Conservation (phyloP, 1,140 invertebrate genomes). For the Meloidogyne hapla region DNA sequence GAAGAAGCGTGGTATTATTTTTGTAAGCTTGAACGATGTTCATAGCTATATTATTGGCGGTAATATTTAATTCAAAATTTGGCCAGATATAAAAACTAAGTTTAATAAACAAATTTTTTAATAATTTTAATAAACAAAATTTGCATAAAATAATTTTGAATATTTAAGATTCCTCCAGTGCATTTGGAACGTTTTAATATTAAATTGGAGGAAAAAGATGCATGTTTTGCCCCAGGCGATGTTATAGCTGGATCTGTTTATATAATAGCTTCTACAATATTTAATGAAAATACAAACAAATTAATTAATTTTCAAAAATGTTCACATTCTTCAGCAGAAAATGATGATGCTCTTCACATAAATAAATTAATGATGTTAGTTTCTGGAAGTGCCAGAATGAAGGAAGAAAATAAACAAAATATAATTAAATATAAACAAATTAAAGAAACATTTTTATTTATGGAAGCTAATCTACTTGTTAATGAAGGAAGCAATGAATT, state of each 20-base stretch:
- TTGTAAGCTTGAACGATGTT: too few relatives aligned
- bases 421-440: background rate
- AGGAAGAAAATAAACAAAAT: constrained; percentile 16
- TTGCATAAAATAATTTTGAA: too few relatives aligned
- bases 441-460: background rate
- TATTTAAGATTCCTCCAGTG: background rate
- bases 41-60: too few relatives aligned
- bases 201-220: constrained; percentile 21
- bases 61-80: too few relatives aligned
- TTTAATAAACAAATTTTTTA: too few relatives aligned
- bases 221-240: constrained; percentile 28
- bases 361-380: background rate
- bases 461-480: constrained; percentile 12
- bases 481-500: background rate
- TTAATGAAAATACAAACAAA: background rate
- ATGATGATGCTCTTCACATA: constrained; percentile 4
- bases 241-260: background rate
- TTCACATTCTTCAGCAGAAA: constrained; percentile 2
- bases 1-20: too few relatives aligned
- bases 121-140: too few relatives aligned
- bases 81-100: too few relatives aligned
- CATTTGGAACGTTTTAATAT: constrained; percentile 10
- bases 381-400: background rate
- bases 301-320: background rate
- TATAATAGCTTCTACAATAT: background rate